These are phyloP conservation scores for Axea sp. DNA, from an alignment of 2,888 invertebrate species.

Conservation along the genomic window DNA sequence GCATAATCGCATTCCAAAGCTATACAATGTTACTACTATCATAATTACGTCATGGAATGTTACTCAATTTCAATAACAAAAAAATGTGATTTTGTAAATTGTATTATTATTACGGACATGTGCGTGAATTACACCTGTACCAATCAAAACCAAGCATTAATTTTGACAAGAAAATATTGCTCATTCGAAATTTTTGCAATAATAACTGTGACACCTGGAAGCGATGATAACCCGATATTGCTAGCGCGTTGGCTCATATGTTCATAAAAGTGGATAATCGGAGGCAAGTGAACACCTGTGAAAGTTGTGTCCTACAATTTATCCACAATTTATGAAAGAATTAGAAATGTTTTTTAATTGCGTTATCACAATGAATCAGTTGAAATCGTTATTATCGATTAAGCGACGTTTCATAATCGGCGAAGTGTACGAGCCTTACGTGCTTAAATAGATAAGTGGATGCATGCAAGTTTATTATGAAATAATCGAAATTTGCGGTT, in stretches of 20 bases:
- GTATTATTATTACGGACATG: constrained; percentile 2
- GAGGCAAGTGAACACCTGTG: constrained; percentile 27
- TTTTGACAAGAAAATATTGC: constrained; percentile 7
- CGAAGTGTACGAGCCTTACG: constrained; percentile 65
- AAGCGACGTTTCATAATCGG: constrained; percentile 61
- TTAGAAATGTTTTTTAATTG: constrained; percentile 68
- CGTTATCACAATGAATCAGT: constrained; percentile 65
- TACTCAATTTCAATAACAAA: constrained; percentile 1
- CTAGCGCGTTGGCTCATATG: constrained; percentile 1
- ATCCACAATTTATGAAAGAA: constrained; percentile 68
- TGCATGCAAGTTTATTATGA: constrained; percentile 70
- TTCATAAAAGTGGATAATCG: constrained; percentile 39
- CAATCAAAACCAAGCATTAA: constrained; percentile 4
- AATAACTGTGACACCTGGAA: neutral
- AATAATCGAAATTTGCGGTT: constrained; percentile 77
- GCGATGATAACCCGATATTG: constrained; percentile 26
- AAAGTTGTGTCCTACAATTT: constrained; percentile 15
- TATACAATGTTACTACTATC: neutral
- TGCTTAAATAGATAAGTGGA: constrained; percentile 64
- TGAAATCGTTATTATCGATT: constrained; percentile 61
- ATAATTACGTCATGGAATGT: constrained; percentile 2
- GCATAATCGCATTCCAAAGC: neutral
- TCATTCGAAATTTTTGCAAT: constrained; percentile 11
- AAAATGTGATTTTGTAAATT: constrained; percentile 5
- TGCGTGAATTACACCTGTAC: neutral